Conservation (phyloP, 2,113 vertebrate genomes). For the Machaerirhynchus nigripectus region DNA sequence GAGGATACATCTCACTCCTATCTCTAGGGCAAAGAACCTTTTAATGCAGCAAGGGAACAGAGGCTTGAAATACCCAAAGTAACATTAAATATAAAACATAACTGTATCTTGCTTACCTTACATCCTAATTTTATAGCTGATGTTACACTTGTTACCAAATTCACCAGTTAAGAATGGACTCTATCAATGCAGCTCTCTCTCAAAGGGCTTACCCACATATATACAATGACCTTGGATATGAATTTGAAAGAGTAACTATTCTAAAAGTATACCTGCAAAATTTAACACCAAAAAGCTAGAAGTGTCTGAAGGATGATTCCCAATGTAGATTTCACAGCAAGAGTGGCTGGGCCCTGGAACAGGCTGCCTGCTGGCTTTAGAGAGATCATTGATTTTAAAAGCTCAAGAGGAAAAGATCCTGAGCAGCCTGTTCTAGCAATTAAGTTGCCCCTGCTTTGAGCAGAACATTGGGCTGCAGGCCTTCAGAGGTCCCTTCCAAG, state of each 20-base stretch:
- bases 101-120: not conserved
- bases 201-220: not conserved
- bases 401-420: not conserved
- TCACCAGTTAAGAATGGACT: not conserved
- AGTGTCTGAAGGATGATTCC: not conserved
- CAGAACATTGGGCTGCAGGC: not conserved
- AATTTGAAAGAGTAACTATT: not conserved
- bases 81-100: not conserved
- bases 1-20: not conserved
- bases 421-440: rapidly evolving
- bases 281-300: not conserved
- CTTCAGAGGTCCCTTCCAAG: not conserved
- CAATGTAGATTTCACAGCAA: not conserved
- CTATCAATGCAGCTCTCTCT: not conserved
- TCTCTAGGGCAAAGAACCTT: not conserved
- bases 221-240: not conserved
- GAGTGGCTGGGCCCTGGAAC: not conserved
- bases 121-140: not conserved
- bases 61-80: not conserved
- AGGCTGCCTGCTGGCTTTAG: not conserved
- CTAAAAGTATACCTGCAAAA: not conserved
- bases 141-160: not conserved
- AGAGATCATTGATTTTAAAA: not conserved
- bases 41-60: not conserved
- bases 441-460: not conserved